phyloP scores from a whole-genome alignment of 2,888 invertebrate genomes.

The Eugnorisma glareosa region DNA sequence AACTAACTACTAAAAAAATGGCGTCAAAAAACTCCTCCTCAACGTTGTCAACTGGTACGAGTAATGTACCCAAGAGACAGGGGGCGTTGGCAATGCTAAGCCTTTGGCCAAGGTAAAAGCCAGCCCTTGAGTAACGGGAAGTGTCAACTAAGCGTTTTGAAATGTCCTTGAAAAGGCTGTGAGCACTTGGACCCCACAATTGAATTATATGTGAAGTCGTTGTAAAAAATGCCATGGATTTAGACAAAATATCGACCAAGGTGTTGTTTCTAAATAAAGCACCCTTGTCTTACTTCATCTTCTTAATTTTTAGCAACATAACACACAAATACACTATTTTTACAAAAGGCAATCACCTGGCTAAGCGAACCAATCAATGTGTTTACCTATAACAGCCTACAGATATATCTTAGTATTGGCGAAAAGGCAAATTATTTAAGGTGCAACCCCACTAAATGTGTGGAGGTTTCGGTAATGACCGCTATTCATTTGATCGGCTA shows the following conservation, averaged over 20 bases:
- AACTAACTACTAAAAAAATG: no score
- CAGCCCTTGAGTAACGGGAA: no score
- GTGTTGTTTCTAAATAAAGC: neutral
- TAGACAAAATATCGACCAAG: neutral
- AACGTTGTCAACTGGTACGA: no score
- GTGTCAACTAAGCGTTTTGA: no score
- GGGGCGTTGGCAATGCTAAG: no score
- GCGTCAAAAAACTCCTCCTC: no score
- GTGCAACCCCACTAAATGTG: conserved; percentile 27
- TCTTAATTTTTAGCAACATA: no score
- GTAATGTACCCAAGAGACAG: no score
- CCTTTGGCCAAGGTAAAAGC: no score
- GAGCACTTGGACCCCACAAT: no score
- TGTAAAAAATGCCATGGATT: neutral
- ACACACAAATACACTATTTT: neutral
- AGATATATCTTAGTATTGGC: neutral
- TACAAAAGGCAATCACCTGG: neutral
- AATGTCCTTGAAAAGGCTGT: no score
- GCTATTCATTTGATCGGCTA: conserved; percentile 52
- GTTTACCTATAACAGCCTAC: neutral
- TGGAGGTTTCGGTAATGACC: conserved; percentile 37
- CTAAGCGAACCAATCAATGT: neutral
- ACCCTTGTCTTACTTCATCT: neutral
- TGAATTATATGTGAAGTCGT: no score
- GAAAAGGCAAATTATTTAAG: conserved; percentile 40